Evolutionary conservation across 2,113 vertebrate genomes (phyloP), one percentile per base, ranked within the genome.

Genomic region (Diglossa brunneiventris): DNA sequence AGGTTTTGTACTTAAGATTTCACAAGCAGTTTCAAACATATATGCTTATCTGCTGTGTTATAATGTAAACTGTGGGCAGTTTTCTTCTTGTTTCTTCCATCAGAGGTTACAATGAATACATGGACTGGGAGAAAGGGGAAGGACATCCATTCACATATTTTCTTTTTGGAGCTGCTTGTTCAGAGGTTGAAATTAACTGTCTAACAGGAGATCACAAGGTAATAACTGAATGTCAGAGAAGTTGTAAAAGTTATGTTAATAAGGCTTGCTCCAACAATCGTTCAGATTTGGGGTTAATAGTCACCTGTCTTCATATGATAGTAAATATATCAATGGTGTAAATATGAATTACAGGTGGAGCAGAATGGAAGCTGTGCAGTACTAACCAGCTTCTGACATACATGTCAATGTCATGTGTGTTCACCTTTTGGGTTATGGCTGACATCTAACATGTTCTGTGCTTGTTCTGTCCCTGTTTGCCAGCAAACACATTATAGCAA

Each of bases 201-300:
- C 97, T 99, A 62, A 99, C 98, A 0, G 99, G 99, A 85, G 98
- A 98, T 95, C 99, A 98, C 97, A 98, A 98, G 98, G 99, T 99
- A 97, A 91, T 87, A 90, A 84, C 14, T 52, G 21, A 49, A 19
- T 19, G 15, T 69, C 20, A 10, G 26, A 23, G 72, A 76, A 49
- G 9, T 76, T 82, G 52, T 76, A 46, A 33, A 44, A 85, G 68
- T 64, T 58, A 22, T 18, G 21, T 59, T 23, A 35, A 18, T 33
- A 26, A 82, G 21, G 7, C 22, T 72, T 74, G 22, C 14, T 72
- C n/a, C n/a, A 85, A 55, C 42, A 87, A 3, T 20, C 17, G 6
- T 70, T 92, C 41, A 33, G 11, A 27, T 31, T 95, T 79, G 84
- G 19, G 31, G 5, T 41, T 53, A 53, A 10, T 53, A 63, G 24